Base-by-base conservation (phyloP, 2,797 vertebrate genomes). In the Enteromius unitaeniatus region DNA sequence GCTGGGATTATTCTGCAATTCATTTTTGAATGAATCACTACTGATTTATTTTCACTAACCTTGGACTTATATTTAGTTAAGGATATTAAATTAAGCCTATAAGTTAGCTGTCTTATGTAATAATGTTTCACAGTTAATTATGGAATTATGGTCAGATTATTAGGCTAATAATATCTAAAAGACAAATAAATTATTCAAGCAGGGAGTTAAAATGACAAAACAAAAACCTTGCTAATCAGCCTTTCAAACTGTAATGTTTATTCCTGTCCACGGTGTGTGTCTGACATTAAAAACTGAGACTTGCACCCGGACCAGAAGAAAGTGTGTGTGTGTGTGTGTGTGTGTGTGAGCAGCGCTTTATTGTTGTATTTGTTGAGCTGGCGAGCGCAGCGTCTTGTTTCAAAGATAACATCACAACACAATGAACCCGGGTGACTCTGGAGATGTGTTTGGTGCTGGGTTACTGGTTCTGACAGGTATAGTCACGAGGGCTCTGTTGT, bases 381-480 rank as follows among this genome's bases (percentile, higher is more conserved):
- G 65, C 73, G 26, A 75, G 80, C 78, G 78, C 86, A 87, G 91
- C 88, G 88, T 92, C 90, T 87, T 55, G 65, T 94, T 94, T 89
- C 93, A 92, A 95, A 91, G 90, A 95, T 94, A 94, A 94, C 91
- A 94, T 85, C 86, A 91, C 94, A 94, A 93, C 91, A 94, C 92
- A 94, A 94, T 94, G 92, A 94, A 93, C 92, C 90, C 87, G 79
- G 73, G 68, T 86, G 91, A 94, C 90, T 93, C 89, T 84, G 15
- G 91, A 94, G 92, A 92, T 90, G 77, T 53, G 88, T 91, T 94
- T 93, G 90, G 88, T 85, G 77, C 75, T 84, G 68, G 40, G 88
- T 92, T 90, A 88, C 84, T 89, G 89, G 85, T 49, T 85, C 88
- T 86, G 89, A 91, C 91, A 90, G 74, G 64, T 45, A 14, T 3